phyloP scores from a whole-genome alignment of 2,113 vertebrate species.

The Etheostoma spectabile region DNA sequence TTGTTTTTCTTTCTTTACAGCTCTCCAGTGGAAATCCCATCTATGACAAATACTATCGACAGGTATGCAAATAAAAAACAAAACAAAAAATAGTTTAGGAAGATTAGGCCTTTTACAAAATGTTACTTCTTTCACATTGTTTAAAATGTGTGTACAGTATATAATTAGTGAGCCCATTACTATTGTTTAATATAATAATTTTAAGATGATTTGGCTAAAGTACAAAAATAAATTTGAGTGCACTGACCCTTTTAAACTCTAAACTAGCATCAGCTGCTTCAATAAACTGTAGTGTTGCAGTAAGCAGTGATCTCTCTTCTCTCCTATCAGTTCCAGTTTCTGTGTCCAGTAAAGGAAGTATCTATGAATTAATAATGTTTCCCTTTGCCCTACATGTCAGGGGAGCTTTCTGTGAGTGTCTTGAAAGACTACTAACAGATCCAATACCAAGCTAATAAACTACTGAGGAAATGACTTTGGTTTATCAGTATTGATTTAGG shows the following conservation, averaged over 20 bases:
- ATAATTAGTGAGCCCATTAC: background rate
- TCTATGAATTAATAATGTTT: constrained; percentile 83
- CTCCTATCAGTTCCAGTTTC: constrained; percentile 36
- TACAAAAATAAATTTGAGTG: background rate
- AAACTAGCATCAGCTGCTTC: constrained; percentile 4
- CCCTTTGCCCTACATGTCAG: constrained; percentile 54
- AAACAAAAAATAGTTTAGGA: too few relatives aligned
- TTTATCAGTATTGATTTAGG: constrained; percentile 61
- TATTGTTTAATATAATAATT: background rate
- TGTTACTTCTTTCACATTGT: too few relatives aligned
- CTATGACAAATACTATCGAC: constrained; percentile 98
- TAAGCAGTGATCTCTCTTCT: constrained; percentile 41
- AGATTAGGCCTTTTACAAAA: too few relatives aligned
- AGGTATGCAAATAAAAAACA: constrained; percentile 85
- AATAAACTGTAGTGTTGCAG: constrained; percentile 7
- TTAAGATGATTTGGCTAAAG: background rate
- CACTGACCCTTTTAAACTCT: background rate
- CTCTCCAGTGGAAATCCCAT: constrained; percentile 96
- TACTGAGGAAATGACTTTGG: constrained; percentile 37
- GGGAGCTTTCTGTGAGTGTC: constrained; percentile 49
- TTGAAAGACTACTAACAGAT: constrained; percentile 48
- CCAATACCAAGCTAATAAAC: constrained; percentile 44
- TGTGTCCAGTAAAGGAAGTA: constrained; percentile 64
- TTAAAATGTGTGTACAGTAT: background rate
- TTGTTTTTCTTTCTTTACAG: constrained; percentile 76